Conservation (phyloP, 2,797 vertebrate genomes). For the Octomys mimax region DNA sequence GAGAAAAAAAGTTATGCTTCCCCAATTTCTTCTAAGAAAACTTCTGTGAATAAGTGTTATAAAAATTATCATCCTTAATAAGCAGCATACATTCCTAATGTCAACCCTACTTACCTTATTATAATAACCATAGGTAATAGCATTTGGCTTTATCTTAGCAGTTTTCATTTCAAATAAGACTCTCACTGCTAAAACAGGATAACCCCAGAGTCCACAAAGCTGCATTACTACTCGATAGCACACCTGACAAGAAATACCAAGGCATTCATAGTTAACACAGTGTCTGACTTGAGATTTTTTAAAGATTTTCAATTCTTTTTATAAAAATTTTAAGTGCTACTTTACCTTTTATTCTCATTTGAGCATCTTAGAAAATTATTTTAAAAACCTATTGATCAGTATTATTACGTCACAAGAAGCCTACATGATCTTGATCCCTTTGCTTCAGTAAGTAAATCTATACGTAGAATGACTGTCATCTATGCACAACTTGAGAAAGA, state of each 20-base stretch:
- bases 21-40: constrained; percentile 21
- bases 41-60: neutral
- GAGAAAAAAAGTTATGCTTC: neutral
- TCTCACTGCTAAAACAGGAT: constrained; percentile 97
- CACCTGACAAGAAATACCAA: constrained; percentile 90
- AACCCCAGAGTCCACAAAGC: constrained; percentile 96
- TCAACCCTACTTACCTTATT: constrained; percentile 89
- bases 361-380: neutral
- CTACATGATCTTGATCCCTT: neutral
- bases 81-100: neutral
- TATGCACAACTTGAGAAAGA: constrained; percentile 22
- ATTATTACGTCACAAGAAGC: constrained; percentile 28
- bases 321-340: constrained; percentile 45
- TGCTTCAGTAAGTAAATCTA: constrained; percentile 51
- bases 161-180: constrained; percentile 98
- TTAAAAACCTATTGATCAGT: constrained; percentile 19
- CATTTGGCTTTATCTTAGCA: constrained; percentile 96
- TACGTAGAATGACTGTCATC: neutral
- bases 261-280: neutral
- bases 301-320: constrained; percentile 11
- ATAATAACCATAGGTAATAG: constrained; percentile 97
- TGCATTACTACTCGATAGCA: constrained; percentile 99
- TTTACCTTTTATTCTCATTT: constrained; percentile 35
- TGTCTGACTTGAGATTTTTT: neutral
- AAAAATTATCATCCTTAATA: constrained; percentile 27